Evolutionary conservation across 1,140 invertebrate species (phyloP).

Genomic region (Andricus grossulariae): DNA sequence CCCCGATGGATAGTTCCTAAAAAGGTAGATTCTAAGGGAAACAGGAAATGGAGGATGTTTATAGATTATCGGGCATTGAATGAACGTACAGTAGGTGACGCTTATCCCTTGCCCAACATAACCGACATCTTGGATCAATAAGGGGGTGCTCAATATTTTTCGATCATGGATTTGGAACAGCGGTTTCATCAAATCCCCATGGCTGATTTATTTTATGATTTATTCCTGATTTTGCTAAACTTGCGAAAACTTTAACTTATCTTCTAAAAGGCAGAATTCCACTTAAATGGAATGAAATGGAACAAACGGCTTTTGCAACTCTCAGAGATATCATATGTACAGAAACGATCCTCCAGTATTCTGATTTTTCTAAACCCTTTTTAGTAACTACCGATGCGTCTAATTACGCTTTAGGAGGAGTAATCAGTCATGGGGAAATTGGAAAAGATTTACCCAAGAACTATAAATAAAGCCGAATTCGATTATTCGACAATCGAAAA

Average conservation of each 20-base stretch:
- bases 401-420: neutral
- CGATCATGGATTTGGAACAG: neutral
- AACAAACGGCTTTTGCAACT: too few relatives aligned
- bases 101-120: too few relatives aligned
- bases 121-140: too few relatives aligned
- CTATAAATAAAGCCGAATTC: neutral
- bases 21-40: too few relatives aligned
- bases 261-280: neutral
- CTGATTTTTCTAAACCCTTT: neutral
- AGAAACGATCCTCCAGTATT: neutral
- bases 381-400: neutral
- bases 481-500: too few relatives aligned
- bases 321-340: neutral
- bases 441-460: neutral
- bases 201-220: neutral
- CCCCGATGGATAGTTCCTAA: too few relatives aligned
- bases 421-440: neutral
- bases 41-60: neutral
- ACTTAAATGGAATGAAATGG: neutral
- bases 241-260: neutral
- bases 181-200: neutral
- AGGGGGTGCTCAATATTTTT: too few relatives aligned
- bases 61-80: neutral
- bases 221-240: neutral
- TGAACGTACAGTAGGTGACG: neutral